Base-by-base conservation (phyloP, 2,113 vertebrate species). In the Misgurnus mizolepis region DNA sequence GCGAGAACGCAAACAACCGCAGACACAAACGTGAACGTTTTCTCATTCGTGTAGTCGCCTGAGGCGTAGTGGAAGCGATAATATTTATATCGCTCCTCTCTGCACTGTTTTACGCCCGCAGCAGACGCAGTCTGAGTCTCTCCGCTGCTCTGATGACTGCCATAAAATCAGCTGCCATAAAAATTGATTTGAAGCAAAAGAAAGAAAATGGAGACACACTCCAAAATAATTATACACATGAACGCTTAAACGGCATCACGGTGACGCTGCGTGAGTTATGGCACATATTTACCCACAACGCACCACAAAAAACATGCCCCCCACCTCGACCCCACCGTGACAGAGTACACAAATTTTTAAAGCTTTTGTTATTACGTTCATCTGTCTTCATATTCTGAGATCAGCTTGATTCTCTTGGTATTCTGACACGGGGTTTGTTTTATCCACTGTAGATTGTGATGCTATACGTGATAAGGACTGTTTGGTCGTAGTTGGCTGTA, bases 151-250 rank as follows among this genome's bases (percentile, higher is more conserved):
- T 86, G 85, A 86, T 86, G 85, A 87, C 67, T 67, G 71, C 81
- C 76, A 83, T 87, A 87, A 87, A 87, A 85, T 84, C 83, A 83
- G 73, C 80, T 81, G 72, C 86, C 86, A 87, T 87, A 87, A 87
- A 87, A 85, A 87, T 85, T 85, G 86, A 87, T 87, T 87, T 87
- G 86, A 87, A 83, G 82, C 70, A 73, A 87, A 85, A 82, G 83
- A 87, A 80, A 82, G 77, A 76, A 85, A 85, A 87, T 85, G 84
- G 86, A 87, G 86, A 87, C 86, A 87, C 80, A 84, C 83, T 87
- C 73, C 62, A 82, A 87, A 87, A 85, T 84, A 85, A 87, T 87
- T 87, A 87, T 83, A 83, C 86, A 87, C 86, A 87, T 85, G 82
- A 84, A 83, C 82, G 86, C 79, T 82, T 87, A 87, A 87, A 80